These are phyloP conservation scores for Perdita meconis DNA, from an alignment of 2,888 invertebrate species.

Conservation along the genomic window DNA sequence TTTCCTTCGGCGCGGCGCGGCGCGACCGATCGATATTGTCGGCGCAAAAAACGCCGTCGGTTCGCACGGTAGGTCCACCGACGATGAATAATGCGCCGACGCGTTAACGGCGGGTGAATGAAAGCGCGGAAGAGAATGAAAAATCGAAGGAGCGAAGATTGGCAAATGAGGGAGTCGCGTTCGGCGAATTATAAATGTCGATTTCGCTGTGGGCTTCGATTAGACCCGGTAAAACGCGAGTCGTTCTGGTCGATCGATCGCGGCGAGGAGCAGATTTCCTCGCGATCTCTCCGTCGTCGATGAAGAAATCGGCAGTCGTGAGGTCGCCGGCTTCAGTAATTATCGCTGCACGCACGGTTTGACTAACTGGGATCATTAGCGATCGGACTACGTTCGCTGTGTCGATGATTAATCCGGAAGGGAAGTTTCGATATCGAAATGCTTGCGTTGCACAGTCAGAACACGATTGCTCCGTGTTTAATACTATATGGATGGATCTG, in stretches of 20 bases:
- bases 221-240: constrained; percentile 21
- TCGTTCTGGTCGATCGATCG: constrained; percentile 10
- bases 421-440: constrained; percentile 65
- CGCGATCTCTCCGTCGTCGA: constrained; percentile 1
- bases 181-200: constrained; percentile 21
- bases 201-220: constrained; percentile 29
- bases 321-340: constrained; percentile 43
- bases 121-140: neutral
- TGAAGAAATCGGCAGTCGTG: constrained; percentile 20
- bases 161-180: constrained; percentile 7
- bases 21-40: constrained; percentile 6
- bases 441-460: constrained; percentile 49
- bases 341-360: constrained; percentile 50
- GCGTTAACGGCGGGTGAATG: neutral
- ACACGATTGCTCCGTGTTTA: neutral
- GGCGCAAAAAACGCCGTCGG: constrained; percentile 1
- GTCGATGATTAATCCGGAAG: constrained; percentile 67
- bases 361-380: constrained; percentile 58
- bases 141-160: neutral
- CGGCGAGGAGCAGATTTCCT: neutral
- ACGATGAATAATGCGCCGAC: neutral
- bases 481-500: too few relatives aligned
- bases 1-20: constrained; percentile 3
- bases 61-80: constrained; percentile 21
- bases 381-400: constrained; percentile 22